Evolutionary conservation across 2,113 vertebrate genomes (phyloP).

Genomic region (Thalassoma bifasciatum): DNA sequence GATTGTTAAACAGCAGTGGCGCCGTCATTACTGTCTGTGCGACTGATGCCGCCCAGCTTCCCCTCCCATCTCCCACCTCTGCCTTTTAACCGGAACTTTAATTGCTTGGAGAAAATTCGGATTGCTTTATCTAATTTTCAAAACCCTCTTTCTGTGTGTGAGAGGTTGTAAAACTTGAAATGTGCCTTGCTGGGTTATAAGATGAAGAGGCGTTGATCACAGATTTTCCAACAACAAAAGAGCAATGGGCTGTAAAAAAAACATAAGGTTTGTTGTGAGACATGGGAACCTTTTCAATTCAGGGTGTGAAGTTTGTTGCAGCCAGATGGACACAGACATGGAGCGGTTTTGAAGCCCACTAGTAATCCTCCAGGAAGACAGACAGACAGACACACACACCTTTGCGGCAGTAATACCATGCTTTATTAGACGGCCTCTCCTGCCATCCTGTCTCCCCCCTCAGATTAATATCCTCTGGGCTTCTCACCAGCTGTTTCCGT

Average conservation of each 20-base stretch:
- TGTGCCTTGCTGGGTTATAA: slow-evolving; percentile 19
- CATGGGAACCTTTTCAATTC: slow-evolving; percentile 2
- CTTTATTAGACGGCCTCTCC: slow-evolving; percentile 74
- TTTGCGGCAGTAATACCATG: slow-evolving; percentile 73
- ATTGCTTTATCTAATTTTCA: slow-evolving; percentile 71
- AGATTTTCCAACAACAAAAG: slow-evolving; percentile 27
- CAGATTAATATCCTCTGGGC: slow-evolving; percentile 78
- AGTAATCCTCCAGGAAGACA: slow-evolving; percentile 72
- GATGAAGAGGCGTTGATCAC: slow-evolving; percentile 30
- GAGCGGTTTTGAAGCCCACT: slow-evolving; percentile 24
- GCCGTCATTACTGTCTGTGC: slow-evolving; percentile 82
- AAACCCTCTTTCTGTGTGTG: slow-evolving; percentile 25
- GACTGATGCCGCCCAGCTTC: slow-evolving; percentile 79
- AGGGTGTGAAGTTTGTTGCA: slow-evolving; percentile 9
- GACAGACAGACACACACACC: slow-evolving; percentile 58
- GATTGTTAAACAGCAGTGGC: slow-evolving; percentile 84
- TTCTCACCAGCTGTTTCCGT: slow-evolving; percentile 80
- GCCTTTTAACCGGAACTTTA: slow-evolving; percentile 78
- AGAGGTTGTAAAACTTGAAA: slow-evolving; percentile 50
- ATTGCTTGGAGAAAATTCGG: slow-evolving; percentile 68
- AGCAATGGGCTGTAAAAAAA: not conserved
- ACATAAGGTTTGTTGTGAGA: not conserved
- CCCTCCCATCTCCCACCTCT: slow-evolving; percentile 73
- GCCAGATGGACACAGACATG: slow-evolving; percentile 56
- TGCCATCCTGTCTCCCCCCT: slow-evolving; percentile 79